Base-by-base conservation (phyloP, 2,113 vertebrate genomes). In the Fulica atra region DNA sequence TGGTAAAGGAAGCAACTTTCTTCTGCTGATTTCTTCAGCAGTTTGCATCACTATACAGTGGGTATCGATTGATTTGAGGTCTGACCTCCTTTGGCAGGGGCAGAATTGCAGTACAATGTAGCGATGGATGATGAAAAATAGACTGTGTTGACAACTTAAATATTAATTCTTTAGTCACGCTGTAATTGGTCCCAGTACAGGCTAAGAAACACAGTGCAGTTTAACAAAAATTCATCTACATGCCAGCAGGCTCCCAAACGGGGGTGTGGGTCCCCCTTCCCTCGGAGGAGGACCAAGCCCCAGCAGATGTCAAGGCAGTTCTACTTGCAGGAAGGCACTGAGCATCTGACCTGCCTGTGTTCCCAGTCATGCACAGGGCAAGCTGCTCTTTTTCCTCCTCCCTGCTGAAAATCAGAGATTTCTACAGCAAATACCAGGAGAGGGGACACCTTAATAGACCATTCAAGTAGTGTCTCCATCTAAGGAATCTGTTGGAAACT, bases 251-350 rank as follows among this genome's bases (percentile, higher is more conserved):
- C 6, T 14, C n/a, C 5, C 1, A 4, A 65, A 36, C 1, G 57
- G 31, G 23, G 0, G 0, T 51, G 4, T 46, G 44, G 7, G 17
- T 46, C 38, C 16, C 3, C 8, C 16, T 8, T 24, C 8, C 17
- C 9, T 31, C 1, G 2, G 50, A 71, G 21, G 21, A 85, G 9
- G 16, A n/a, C 44, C 1, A 4, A 91, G 81, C 14, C 61, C 26
- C 74, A 40, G 31, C 57, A 79, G n/a, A 71, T 10, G 28, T 76
- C 54, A 65, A 66, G 31, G 12, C 61, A 70, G 38, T 69, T 74
- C 66, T 14, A 29, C 42, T 64, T 46, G 54, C 61, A 80, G 1
- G 6, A 0, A 1, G 2, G 26, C 42, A 11, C 4, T 25, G 25
- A 93, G 46, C 40, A 72, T 63, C 15, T 53, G 28, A 48, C 63